phyloP scores from a whole-genome alignment of 64 coral and sea anemone genomes.

The Dendrophyllia cribrosa region DNA sequence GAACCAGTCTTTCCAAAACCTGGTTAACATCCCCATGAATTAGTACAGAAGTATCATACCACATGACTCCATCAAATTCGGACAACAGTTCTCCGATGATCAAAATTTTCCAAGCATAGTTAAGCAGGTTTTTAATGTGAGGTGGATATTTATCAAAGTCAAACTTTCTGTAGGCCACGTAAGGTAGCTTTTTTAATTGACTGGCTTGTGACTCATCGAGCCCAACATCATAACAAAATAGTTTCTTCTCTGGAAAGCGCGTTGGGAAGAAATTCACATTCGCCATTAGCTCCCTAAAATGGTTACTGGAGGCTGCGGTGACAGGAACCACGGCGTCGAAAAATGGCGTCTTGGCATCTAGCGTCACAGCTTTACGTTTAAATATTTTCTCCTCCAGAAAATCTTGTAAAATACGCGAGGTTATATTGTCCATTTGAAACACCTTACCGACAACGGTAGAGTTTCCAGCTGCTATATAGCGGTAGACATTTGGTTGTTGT shows the following conservation, averaged over 20 bases:
- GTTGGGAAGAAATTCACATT: conserved; percentile 2
- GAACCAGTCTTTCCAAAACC: conserved; percentile 45
- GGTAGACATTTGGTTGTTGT: too few species aligned
- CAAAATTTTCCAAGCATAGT: conserved; percentile 72
- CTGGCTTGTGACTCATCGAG: background rate
- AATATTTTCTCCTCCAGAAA: background rate
- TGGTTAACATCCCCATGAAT: background rate
- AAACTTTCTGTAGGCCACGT: conserved; percentile 64
- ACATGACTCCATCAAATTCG: conserved; percentile 58
- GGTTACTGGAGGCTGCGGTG: conserved; percentile 62
- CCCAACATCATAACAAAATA: conserved; percentile 70
- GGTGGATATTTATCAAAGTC: conserved; percentile 53
- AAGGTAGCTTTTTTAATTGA: background rate
- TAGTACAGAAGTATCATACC: conserved; percentile 50
- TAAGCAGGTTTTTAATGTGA: conserved; percentile 48
- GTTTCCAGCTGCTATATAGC: too few species aligned
- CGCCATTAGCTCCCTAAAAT: conserved; percentile 50
- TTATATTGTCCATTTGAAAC: too few species aligned
- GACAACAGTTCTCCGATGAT: conserved; percentile 44
- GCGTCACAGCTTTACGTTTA: background rate
- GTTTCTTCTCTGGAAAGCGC: conserved; percentile 12
- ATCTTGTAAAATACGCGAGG: background rate
- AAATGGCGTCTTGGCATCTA: background rate
- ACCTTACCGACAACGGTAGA: too few species aligned
- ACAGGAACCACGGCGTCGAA: conserved; percentile 17